Conservation (phyloP, 2,888 invertebrate species). For the Corbicula japonica region DNA sequence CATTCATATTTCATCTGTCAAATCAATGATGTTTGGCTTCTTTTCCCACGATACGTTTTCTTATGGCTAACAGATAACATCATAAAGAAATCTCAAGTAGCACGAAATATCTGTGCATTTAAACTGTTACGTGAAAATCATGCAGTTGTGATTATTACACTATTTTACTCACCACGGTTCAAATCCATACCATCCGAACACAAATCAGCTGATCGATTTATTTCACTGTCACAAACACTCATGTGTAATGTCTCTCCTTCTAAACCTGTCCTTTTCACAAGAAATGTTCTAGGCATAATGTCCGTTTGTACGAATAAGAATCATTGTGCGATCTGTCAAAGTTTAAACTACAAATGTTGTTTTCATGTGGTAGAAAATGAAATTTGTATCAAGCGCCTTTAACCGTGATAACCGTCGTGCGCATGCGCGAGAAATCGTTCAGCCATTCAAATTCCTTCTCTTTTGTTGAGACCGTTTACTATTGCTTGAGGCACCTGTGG, state of each 20-base stretch:
- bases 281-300: constrained; percentile 65
- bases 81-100: background rate
- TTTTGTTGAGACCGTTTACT: constrained; percentile 66
- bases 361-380: constrained; percentile 54
- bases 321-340: constrained; percentile 20
- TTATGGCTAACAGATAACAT: background rate
- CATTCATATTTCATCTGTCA: too few relatives aligned
- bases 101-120: constrained; percentile 30
- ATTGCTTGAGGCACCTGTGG: constrained; percentile 43
- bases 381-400: constrained; percentile 67
- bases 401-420: constrained; percentile 26
- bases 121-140: background rate
- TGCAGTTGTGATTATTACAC: constrained; percentile 4
- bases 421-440: constrained; percentile 61
- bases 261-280: constrained; percentile 58
- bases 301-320: constrained; percentile 52
- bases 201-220: constrained; percentile 24
- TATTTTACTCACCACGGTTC: constrained; percentile 12
- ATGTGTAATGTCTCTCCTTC: constrained; percentile 17
- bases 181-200: constrained; percentile 12
- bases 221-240: constrained; percentile 1
- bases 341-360: constrained; percentile 39
- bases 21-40: too few relatives aligned
- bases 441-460: constrained; percentile 67
- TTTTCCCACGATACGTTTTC: constrained; percentile 1